Evolutionary conservation across 2,888 invertebrate species (phyloP), one percentile per base, ranked within the genome.

Genomic region (Bombylius discolor): DNA sequence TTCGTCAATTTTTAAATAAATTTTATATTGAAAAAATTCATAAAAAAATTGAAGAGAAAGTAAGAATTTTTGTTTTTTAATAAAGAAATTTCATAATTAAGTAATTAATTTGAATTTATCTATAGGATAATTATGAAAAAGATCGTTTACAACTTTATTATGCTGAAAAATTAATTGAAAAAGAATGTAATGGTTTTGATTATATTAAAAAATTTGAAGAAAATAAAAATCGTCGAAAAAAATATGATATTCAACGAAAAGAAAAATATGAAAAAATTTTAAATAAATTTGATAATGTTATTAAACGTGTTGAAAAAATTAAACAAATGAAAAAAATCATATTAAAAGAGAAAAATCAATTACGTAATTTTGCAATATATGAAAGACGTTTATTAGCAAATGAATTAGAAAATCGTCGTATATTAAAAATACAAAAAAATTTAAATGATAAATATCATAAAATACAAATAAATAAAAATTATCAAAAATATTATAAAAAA

Each of bases 1-100:
- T 82, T 70, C 77, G 83, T 55, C 77, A 78, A 60, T 80, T 79
- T 61, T 67, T 83, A 53, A 78, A 79, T 61, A 78, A 78, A 58
- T 75, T 76, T 23, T 78, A 79, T 59, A 75, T 80, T 68, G 79
- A 79, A 56, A 71, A 76, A 54, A 77, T 81, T 56, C 76, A 79
- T 56, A 68, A 66, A 51, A 68, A 69, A 34, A 60, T 68, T 8
- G 64, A 63, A n/a, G 63, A 63, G 13, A 58, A 65, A 47, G 66
- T 65, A 60, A 32, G 8, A 23, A 23, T 23, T 23, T 23, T 23
- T 23, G 3, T 23, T 23, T 23, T 23, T 23, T n/a, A n/a, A 3
- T 23, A 23, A 23, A 23, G 1, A 23, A 23, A 23, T 23, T 23
- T 23, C 23, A 23, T 23, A 23, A 23, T 23, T 23, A 23, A n/a